Percentiles rank a stretch among this genome's conserved stretches.
phyloP scores from a whole-genome alignment of 1,140 invertebrate species.

The Tetramorium alpestre region DNA sequence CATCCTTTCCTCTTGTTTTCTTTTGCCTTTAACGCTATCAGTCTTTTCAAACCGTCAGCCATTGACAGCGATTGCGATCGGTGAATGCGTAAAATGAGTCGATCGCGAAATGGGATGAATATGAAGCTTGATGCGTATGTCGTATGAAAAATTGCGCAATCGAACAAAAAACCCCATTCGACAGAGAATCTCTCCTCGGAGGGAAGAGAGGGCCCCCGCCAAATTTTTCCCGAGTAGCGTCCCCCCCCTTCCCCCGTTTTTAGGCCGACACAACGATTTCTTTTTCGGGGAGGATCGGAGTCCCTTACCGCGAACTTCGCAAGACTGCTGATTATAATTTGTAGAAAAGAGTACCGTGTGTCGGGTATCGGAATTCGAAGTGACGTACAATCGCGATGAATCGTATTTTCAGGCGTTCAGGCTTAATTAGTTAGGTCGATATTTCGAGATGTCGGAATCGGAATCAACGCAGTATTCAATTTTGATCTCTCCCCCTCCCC shows the following conservation, averaged over 20 bases:
- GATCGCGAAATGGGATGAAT: constrained; percentile 1
- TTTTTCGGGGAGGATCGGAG: neutral
- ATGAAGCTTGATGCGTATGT: neutral
- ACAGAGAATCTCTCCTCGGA: neutral
- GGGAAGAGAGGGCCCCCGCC: neutral
- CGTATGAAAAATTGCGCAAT: constrained; percentile 7
- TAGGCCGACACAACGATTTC: constrained; percentile 32
- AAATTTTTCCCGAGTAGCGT: neutral
- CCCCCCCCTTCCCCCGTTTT: neutral
- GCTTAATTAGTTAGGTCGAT: constrained; percentile 55
- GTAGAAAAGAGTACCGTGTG: neutral
- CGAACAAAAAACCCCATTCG: neutral
- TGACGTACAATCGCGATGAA: neutral
- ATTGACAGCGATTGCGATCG: constrained; percentile 44
- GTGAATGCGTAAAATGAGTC: neutral
- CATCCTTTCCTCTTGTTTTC: neutral
- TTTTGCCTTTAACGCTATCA: constrained; percentile 50
- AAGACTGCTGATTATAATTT: neutral
- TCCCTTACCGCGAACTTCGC: neutral
- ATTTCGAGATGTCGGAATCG: constrained; percentile 35
- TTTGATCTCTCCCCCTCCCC: neutral
- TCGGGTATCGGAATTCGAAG: neutral
- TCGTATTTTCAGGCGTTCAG: neutral
- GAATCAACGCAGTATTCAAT: neutral
- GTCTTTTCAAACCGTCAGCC: constrained; percentile 48